Base-by-base conservation (phyloP, 2,113 vertebrate species). In the Carassius carassius region DNA sequence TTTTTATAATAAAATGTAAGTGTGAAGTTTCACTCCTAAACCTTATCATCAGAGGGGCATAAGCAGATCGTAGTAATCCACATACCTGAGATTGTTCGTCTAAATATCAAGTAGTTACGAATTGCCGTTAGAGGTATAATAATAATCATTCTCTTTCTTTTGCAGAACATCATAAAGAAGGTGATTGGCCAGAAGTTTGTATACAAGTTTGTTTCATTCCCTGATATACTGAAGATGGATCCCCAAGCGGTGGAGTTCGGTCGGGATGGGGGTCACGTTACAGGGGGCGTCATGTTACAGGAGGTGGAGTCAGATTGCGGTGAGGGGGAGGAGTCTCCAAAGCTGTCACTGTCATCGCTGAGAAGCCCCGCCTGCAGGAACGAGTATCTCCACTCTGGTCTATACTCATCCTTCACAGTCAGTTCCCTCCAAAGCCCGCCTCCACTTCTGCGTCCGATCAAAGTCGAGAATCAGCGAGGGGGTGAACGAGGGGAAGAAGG, bases 101-200 rank as follows among this genome's bases (percentile, higher is more conserved):
- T 2, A 29, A 29, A 29, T 29, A 29, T 44, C 10, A 47, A 47
- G 2, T 47, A 47, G 44, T 47, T n/a, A n/a, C 70, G 0, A 47
- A 23, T 6, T 73, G 67, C 67, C 9, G 11, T 37, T 35, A 2
- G 65, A 69, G 16, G 4, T 37, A 19, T 37, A 37, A 37, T 47
- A 3, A 16, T 37, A 44, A 73, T 47, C 10, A 73, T 72, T 77
- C 9, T 29, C 88, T 78, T 90, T 89, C 47, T 87, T 17, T 82
- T 70, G 29, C 93, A 97, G 96, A 97, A 97, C 90, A 97, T 97
- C 91, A 97, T 97, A 92, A 97, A 97, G 94, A 97, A 97, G 91
- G 96, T 97, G 90, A 97, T 97, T 0, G 96, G 96, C 44, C 96
- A 97, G 90, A 97, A 97, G 92, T 97, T 97, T 91, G 96, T 97